Base-by-base conservation (phyloP, 2,113 vertebrate genomes). In the Miniopterus natalensis region DNA sequence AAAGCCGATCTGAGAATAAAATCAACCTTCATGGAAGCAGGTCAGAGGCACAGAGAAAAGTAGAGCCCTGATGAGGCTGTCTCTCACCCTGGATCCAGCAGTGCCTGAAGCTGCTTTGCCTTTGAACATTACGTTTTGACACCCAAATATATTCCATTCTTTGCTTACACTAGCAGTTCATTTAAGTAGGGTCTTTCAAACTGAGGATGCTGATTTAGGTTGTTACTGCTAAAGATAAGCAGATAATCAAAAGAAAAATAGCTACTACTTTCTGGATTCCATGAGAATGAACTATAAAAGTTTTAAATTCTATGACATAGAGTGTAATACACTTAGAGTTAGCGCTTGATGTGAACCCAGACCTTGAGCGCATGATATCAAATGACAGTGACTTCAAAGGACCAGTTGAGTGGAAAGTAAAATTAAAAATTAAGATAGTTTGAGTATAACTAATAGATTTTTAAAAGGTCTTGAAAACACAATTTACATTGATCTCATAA, bases 1-100 rank as follows among this genome's bases (percentile, higher is more conserved):
- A 95, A 66, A 95, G 8, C 13, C 4, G 31, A 14, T 71, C n/a
- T 59, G 9, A 95, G 14, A 90, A 84, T 74, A 71, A 94, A 94
- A 83, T 27, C 53, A 78, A 25, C 15, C 5, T 29, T 81, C 2
- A 29, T 8, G 20, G 25, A 93, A 88, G 47, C 21, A 63, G 12
- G 74, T 45, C 31, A 25, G 49, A 84, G 36, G 15, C 14, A 27
- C n/a, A 61, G n/a, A 74, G 45, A 75, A 47, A 63, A 21, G 12
- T 2, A 27, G 42, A 73, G 20, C n/a, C 12, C 7, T 75, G n/a
- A 25, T 4, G 36, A 40, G 55, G 71, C 61, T 68, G 68, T 45
- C 15, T 17, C 45, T 79, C 55, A 93, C 25, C 8, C 65, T 80
- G 17, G 8, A 61, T 36, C 18, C 21, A 66, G 45, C 8, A 90